phyloP scores from a whole-genome alignment of 2,797 vertebrate species.

The Falco columbarius region DNA sequence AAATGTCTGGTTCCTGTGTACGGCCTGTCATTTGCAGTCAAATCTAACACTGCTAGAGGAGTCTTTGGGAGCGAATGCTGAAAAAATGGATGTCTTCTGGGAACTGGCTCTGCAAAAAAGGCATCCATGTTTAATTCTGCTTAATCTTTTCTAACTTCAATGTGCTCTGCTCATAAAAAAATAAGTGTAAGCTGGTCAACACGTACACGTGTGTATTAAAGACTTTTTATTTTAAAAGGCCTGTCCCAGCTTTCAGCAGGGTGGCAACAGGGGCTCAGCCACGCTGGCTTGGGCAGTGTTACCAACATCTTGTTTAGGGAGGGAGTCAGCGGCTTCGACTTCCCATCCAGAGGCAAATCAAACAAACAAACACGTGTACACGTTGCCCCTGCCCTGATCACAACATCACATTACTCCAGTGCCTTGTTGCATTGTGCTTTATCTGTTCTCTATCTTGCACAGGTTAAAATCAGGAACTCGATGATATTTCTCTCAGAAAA shows the following conservation, averaged over 20 bases:
- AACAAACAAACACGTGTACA: neutral
- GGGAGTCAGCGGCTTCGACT: neutral
- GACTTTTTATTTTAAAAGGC: neutral
- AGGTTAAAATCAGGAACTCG: neutral
- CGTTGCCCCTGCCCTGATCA: neutral
- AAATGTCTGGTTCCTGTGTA: conserved; percentile 47
- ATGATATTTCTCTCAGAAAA: neutral
- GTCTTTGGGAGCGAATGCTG: neutral
- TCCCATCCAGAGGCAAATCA: neutral
- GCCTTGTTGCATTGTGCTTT: neutral
- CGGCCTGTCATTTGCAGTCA: conserved; percentile 45
- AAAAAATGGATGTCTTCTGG: neutral
- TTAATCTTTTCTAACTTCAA: conserved; percentile 21
- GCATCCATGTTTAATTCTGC: conserved; percentile 29
- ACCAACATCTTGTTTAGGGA: neutral
- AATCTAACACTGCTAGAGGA: conserved; percentile 12
- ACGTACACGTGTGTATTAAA: fast-evolving
- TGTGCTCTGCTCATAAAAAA: neutral
- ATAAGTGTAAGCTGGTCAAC: neutral
- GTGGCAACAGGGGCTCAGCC: neutral
- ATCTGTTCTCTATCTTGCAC: neutral
- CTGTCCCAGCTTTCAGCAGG: neutral
- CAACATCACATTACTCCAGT: neutral
- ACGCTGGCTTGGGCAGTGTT: fast-evolving
- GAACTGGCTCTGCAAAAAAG: neutral